A percentile compares a stretch with the other conserved stretches of the same genome.
These are phyloP conservation scores for Eupithecia insigniata DNA, from an alignment of 2,888 invertebrate genomes.

Conservation along the genomic window DNA sequence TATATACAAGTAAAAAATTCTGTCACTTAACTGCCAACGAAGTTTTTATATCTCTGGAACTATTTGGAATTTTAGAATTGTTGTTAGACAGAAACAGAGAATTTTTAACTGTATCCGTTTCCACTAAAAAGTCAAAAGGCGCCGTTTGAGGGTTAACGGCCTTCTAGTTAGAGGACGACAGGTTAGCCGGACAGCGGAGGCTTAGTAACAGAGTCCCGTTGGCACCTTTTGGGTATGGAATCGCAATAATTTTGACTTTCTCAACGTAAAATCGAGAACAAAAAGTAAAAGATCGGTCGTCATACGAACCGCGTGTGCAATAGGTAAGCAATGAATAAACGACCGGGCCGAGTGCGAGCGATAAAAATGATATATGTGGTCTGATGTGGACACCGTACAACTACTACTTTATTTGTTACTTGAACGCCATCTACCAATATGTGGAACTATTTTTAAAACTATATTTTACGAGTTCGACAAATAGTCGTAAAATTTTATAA, in stretches of 20 bases:
- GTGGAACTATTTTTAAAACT: slow-evolving; percentile 51
- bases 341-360: slow-evolving; percentile 75
- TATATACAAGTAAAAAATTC: too few relatives aligned
- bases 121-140: too few relatives aligned
- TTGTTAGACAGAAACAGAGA: too few relatives aligned
- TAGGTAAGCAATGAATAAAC: slow-evolving; percentile 84
- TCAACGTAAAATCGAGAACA: slow-evolving; percentile 44
- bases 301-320: slow-evolving; percentile 73
- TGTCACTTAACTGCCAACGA: too few relatives aligned
- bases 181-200: too few relatives aligned
- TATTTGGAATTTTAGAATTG: too few relatives aligned
- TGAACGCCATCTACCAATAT: slow-evolving; percentile 57
- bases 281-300: slow-evolving; percentile 60
- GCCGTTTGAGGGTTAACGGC: too few relatives aligned
- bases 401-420: slow-evolving; percentile 77
- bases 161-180: too few relatives aligned
- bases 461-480: slow-evolving; percentile 49
- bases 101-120: too few relatives aligned
- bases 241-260: not conserved
- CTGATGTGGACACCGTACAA: slow-evolving; percentile 70
- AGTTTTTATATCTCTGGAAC: too few relatives aligned
- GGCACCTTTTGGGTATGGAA: too few relatives aligned
- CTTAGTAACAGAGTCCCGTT: too few relatives aligned
- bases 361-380: slow-evolving; percentile 83
- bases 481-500: slow-evolving; percentile 33